Percentiles rank a stretch among this genome's conserved stretches.
Evolutionary conservation across 1,140 invertebrate species (phyloP).

Genomic region (Drosophila santomea): DNA sequence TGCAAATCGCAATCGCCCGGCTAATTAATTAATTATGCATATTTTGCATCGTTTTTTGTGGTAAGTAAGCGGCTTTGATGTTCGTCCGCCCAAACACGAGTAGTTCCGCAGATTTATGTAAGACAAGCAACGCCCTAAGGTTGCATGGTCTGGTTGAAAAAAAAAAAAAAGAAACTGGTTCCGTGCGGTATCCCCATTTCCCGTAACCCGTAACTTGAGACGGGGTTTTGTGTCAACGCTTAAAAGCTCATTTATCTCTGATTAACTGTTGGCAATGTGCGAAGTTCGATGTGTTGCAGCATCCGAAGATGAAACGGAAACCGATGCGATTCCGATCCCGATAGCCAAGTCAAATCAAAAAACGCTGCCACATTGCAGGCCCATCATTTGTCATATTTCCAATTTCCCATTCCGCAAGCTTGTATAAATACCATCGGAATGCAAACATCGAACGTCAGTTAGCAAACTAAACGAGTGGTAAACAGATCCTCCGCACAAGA

Average conservation of each 20-base stretch:
- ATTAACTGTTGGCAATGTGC: conserved; percentile 60
- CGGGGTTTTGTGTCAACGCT: conserved; percentile 64
- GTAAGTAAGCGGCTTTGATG: conserved; percentile 62
- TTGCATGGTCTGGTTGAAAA: conserved; percentile 12
- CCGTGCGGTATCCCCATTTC: background rate
- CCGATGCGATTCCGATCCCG: conserved; percentile 47
- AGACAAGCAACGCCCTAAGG: conserved; percentile 71
- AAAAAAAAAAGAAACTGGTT: conserved; percentile 31
- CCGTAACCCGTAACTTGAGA: conserved; percentile 33
- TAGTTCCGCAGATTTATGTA: conserved; percentile 74
- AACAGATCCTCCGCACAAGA: conserved; percentile 41
- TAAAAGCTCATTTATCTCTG: conserved; percentile 76
- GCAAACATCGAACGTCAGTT: conserved; percentile 45
- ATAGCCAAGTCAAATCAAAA: conserved; percentile 44
- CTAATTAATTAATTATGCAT: conserved; percentile 80
- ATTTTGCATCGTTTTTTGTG: conserved; percentile 65
- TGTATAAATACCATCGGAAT: conserved; percentile 66
- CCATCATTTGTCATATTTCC: conserved; percentile 74
- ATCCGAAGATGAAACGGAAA: conserved; percentile 53
- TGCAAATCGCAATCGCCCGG: conserved; percentile 53
- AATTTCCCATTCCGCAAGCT: conserved; percentile 52
- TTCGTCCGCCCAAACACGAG: conserved; percentile 68
- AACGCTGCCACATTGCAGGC: conserved; percentile 54
- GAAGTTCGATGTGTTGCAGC: conserved; percentile 35
- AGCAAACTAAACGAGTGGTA: conserved; percentile 33